Conservation (phyloP, 2,888 invertebrate genomes). For the Tenthredo notha region DNA sequence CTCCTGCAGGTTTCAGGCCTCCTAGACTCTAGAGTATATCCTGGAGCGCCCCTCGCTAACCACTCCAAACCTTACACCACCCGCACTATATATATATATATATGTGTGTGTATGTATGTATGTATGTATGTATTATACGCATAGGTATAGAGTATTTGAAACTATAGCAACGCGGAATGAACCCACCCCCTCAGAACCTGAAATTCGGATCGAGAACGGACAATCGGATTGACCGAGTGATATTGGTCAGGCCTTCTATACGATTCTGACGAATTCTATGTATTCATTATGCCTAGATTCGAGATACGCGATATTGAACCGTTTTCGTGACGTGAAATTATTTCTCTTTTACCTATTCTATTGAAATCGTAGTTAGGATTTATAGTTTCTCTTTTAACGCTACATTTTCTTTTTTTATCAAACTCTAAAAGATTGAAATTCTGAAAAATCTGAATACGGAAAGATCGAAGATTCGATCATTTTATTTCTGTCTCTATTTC, state of each 20-base stretch:
- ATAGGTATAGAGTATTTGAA: slow-evolving; percentile 23
- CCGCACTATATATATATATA: neutral
- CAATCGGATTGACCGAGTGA: slow-evolving; percentile 48
- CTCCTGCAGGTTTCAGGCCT: slow-evolving; percentile 19
- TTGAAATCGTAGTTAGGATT: too few species aligned
- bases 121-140: neutral
- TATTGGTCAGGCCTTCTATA: slow-evolving; percentile 16
- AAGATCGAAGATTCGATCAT: too few species aligned
- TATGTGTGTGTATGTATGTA: neutral
- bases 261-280: neutral
- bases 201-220: slow-evolving; percentile 45
- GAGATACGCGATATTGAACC: slow-evolving; percentile 18
- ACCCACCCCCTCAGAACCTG: neutral
- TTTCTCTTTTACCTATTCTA: too few species aligned
- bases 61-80: slow-evolving; percentile 49
- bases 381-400: too few species aligned
- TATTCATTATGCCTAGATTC: slow-evolving; percentile 19
- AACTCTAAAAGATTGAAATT: too few species aligned
- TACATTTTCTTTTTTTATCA: too few species aligned
- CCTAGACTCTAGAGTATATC: slow-evolving; percentile 39
- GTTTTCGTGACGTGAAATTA: neutral
- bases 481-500: too few species aligned
- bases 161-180: slow-evolving; percentile 52
- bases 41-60: slow-evolving; percentile 43
- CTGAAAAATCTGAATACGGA: too few species aligned